A percentile compares a stretch with the other conserved stretches of the same genome.
Evolutionary conservation across 2,797 vertebrate genomes (phyloP).

Genomic region (Halcyon badia): DNA sequence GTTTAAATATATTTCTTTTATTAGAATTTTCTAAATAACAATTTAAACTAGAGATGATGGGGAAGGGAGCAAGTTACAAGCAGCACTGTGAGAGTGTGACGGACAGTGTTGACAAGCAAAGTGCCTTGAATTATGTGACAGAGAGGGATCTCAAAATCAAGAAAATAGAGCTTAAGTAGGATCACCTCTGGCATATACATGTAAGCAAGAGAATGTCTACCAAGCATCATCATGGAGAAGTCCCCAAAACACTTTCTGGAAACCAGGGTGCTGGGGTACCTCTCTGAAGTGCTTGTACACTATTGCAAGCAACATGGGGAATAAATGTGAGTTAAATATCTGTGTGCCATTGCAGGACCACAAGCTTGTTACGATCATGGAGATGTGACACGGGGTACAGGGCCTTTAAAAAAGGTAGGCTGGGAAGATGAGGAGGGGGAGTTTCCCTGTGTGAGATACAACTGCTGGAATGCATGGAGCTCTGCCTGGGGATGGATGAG

Average conservation of each 20-base stretch:
- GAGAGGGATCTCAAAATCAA: neutral
- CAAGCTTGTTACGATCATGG: neutral
- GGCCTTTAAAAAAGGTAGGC: neutral
- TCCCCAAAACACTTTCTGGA: neutral
- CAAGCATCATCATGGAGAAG: neutral
- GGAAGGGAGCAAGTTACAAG: neutral
- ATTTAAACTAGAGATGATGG: neutral
- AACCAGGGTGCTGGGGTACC: neutral
- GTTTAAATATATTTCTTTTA: neutral
- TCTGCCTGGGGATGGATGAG: neutral
- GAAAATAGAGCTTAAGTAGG: neutral
- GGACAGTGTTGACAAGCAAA: neutral
- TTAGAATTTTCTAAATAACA: neutral
- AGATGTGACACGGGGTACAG: neutral
- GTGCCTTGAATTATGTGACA: neutral
- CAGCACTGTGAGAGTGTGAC: neutral
- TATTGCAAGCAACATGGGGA: neutral
- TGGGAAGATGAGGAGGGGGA: neutral
- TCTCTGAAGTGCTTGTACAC: neutral
- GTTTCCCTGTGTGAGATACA: neutral
- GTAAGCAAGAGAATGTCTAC: neutral
- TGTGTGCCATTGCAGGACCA: neutral
- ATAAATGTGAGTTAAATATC: rapidly evolving
- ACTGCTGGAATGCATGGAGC: neutral
- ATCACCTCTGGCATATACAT: neutral